Evolutionary conservation across 2,113 vertebrate species (phyloP).

Genomic region (Callaeas wilsoni): DNA sequence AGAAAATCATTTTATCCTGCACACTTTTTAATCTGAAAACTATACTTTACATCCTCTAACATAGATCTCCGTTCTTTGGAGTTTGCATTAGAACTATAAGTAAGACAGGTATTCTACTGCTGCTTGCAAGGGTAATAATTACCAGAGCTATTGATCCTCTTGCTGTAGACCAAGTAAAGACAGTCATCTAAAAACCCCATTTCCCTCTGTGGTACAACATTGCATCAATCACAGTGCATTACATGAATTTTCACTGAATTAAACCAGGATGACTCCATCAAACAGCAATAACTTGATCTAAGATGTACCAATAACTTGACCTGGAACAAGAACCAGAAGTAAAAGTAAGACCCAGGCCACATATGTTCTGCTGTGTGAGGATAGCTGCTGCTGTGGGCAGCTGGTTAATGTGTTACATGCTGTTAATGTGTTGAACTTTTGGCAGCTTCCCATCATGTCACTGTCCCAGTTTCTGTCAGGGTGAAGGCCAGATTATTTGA

Average conservation of each 20-base stretch:
- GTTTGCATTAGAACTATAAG: not conserved
- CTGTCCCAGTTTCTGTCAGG: not conserved
- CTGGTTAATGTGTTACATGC: constrained; percentile 52
- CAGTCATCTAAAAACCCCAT: not conserved
- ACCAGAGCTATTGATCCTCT: constrained; percentile 18
- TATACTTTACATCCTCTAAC: not conserved
- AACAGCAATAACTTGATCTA: not conserved
- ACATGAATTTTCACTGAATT: not conserved
- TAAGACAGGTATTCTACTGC: not conserved
- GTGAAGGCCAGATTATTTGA: constrained; percentile 31
- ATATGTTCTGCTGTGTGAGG: not conserved
- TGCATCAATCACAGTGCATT: not conserved
- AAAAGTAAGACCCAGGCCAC: not conserved
- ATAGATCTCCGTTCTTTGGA: not conserved
- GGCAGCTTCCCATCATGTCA: constrained; percentile 14
- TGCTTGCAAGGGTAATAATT: constrained; percentile 18
- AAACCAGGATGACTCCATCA: not conserved
- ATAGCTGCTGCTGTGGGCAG: not conserved
- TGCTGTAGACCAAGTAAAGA: not conserved
- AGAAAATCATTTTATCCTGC: not conserved
- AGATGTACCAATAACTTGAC: not conserved
- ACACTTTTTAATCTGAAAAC: not conserved
- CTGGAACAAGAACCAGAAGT: not conserved
- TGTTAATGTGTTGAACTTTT: constrained; percentile 34
- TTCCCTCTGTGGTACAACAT: not conserved